Conservation (phyloP, 2,888 invertebrate genomes). For the Hirtodrosophila confusa region DNA sequence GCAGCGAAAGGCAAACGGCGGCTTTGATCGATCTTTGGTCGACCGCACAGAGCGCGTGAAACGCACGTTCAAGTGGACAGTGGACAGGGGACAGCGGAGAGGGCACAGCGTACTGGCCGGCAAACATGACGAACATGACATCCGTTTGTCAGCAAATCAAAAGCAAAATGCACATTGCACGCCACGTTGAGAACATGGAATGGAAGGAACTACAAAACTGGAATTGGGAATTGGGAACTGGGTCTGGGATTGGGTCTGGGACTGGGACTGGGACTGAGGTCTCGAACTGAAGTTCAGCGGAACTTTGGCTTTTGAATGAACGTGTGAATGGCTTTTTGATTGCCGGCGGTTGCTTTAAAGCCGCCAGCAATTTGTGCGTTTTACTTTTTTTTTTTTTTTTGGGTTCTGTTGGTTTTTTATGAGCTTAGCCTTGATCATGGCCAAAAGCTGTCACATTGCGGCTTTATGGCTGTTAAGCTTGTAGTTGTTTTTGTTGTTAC, state of each 20-base stretch:
- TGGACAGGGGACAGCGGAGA: background rate
- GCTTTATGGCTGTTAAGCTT: constrained; percentile 43
- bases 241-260: constrained; percentile 7
- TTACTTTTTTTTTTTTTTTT: constrained; percentile 22
- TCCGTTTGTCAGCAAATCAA: constrained; percentile 58
- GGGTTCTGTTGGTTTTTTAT: constrained; percentile 15
- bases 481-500: constrained; percentile 17
- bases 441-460: constrained; percentile 53
- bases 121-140: constrained; percentile 60
- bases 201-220: constrained; percentile 18
- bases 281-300: constrained; percentile 25
- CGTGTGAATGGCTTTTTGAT: constrained; percentile 76
- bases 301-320: constrained; percentile 41
- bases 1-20: constrained; percentile 4
- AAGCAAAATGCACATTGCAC: constrained; percentile 18
- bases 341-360: constrained; percentile 56
- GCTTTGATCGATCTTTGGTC: constrained; percentile 4
- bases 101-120: no score
- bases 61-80: constrained; percentile 48
- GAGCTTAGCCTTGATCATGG: constrained; percentile 62
- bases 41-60: constrained; percentile 67
- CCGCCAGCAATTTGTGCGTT: constrained; percentile 37
- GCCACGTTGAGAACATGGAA: background rate
- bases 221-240: constrained; percentile 4
- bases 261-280: constrained; percentile 2